A percentile compares a stretch with the other conserved stretches of the same genome.
Evolutionary conservation across 2,797 vertebrate genomes (phyloP).

Genomic region (Lerista edwardsae): DNA sequence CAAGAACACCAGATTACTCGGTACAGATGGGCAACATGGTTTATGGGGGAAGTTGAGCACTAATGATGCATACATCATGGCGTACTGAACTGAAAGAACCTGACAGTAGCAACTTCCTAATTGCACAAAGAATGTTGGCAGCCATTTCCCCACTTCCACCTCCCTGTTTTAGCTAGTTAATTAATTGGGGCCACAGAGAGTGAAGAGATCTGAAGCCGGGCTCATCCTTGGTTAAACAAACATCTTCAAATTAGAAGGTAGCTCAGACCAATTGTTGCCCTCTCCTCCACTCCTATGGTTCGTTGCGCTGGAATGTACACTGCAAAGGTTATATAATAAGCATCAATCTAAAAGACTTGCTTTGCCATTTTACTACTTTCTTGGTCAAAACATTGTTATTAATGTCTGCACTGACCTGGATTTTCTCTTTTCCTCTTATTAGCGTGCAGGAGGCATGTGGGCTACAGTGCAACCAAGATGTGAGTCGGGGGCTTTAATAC

Average conservation of each 20-base stretch:
- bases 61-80: slow-evolving; percentile 29
- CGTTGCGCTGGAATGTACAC: neutral
- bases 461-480: too few relatives aligned
- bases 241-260: neutral
- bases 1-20: slow-evolving; percentile 5
- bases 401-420: too few relatives aligned
- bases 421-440: too few relatives aligned
- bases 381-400: neutral
- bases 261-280: neutral
- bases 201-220: neutral
- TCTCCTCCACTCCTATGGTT: neutral
- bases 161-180: slow-evolving; percentile 44
- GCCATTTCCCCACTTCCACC: slow-evolving; percentile 1
- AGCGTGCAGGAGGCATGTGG: too few relatives aligned
- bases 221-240: neutral
- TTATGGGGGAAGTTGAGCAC: accelerated
- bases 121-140: slow-evolving; percentile 6
- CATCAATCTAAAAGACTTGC: neutral
- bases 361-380: neutral
- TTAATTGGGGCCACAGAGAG: slow-evolving; percentile 35
- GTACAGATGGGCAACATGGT: slow-evolving; percentile 38
- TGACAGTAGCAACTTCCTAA: slow-evolving; percentile 24
- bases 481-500: too few relatives aligned
- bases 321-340: slow-evolving; percentile 10
- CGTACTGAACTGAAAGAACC: neutral